Conservation (phyloP, 2,113 vertebrate species). For the Corapipo altera region DNA sequence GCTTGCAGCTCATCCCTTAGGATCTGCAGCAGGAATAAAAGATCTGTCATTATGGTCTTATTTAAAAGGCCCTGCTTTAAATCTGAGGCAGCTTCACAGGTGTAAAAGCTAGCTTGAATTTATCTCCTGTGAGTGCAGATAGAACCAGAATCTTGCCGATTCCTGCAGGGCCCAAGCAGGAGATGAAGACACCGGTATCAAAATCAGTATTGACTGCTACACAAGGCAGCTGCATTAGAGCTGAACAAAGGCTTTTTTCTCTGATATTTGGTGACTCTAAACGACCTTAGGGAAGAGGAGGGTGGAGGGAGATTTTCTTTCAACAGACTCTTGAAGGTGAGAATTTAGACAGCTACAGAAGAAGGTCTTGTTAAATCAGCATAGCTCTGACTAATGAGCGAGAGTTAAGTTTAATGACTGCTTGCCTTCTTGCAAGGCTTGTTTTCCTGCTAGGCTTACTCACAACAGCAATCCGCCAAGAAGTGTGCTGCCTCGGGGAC, state of each 20-base stretch:
- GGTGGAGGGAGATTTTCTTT: background rate
- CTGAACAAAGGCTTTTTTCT: background rate
- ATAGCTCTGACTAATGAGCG: constrained; percentile 5
- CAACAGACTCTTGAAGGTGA: background rate
- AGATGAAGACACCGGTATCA: background rate
- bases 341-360: constrained; percentile 27
- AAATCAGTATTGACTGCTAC: background rate
- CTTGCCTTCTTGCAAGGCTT: constrained; percentile 58
- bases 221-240: background rate
- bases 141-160: background rate
- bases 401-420: constrained; percentile 46
- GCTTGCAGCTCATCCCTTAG: background rate
- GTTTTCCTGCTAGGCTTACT: constrained; percentile 58
- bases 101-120: background rate
- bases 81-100: background rate
- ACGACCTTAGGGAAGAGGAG: background rate
- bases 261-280: background rate
- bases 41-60: background rate
- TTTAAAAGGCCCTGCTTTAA: background rate
- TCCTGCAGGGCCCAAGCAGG: background rate
- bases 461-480: constrained; percentile 54
- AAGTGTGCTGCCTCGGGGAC: constrained; percentile 49
- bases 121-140: fast-evolving
- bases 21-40: background rate
- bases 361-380: constrained; percentile 4